Conservation (phyloP, 2,888 invertebrate genomes). For the Odontomyia ornata region DNA sequence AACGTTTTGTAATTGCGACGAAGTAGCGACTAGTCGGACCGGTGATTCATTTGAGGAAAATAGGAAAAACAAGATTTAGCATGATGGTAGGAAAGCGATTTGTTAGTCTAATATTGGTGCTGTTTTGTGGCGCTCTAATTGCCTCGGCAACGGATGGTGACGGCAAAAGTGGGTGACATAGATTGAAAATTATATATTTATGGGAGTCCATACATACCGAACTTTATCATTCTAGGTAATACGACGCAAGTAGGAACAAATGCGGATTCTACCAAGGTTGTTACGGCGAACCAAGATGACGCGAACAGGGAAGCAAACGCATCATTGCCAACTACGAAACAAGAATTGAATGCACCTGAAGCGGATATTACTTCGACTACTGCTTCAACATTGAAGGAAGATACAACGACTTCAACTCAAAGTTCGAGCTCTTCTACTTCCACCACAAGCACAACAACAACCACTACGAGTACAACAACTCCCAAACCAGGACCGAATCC, state of each 20-base stretch:
- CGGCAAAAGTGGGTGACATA: not conserved
- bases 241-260: not conserved
- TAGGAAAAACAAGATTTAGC: not conserved
- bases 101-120: not conserved
- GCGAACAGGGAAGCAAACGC: too few species aligned
- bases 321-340: too few species aligned
- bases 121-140: not conserved
- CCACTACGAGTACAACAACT: not conserved
- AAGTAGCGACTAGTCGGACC: not conserved
- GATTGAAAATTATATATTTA: not conserved
- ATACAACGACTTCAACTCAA: not conserved
- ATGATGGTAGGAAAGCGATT: not conserved
- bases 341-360: too few species aligned
- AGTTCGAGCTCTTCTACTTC: not conserved
- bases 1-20: too few species aligned
- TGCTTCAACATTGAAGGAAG: too few species aligned
- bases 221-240: not conserved
- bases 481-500: not conserved
- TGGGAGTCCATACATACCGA: not conserved
- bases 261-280: not conserved
- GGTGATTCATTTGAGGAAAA: slow-evolving; percentile 14
- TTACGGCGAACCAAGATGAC: not conserved
- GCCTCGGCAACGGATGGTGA: not conserved
- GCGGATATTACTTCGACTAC: too few species aligned
- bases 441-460: not conserved